These are phyloP conservation scores for Cheilosia vulpina DNA, from an alignment of 2,888 invertebrate species.

Conservation along the genomic window DNA sequence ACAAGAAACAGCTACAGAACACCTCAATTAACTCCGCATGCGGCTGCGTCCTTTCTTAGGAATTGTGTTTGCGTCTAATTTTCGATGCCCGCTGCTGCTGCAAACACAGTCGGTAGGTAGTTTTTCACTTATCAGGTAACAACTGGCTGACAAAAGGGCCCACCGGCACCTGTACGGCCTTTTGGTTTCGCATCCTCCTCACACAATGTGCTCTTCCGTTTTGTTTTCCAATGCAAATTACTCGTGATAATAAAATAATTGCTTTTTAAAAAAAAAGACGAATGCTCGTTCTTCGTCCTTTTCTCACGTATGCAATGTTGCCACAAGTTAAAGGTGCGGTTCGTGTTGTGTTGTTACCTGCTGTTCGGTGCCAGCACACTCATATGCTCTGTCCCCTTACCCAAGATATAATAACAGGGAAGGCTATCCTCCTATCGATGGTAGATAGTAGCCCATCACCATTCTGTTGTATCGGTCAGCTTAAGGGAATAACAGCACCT, in stretches of 20 bases:
- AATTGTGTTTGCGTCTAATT: constrained; percentile 1
- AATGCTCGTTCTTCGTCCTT: constrained; percentile 9
- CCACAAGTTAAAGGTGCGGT: constrained; percentile 23
- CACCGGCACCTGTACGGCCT: neutral
- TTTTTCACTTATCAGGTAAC: constrained; percentile 22
- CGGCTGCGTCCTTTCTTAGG: constrained; percentile 7
- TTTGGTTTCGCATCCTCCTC: constrained; percentile 8
- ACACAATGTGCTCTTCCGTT: constrained; percentile 16
- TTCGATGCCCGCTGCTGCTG: neutral
- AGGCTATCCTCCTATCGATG: constrained; percentile 14
- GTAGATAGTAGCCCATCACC: constrained; percentile 39
- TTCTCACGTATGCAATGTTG: neutral
- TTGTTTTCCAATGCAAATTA: constrained; percentile 63
- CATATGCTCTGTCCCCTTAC: constrained; percentile 1
- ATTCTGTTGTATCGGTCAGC: constrained; percentile 24
- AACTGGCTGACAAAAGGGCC: constrained; percentile 22
- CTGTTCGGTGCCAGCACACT: constrained; percentile 32
- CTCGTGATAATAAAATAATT: constrained; percentile 66
- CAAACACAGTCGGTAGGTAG: neutral
- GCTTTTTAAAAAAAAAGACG: constrained; percentile 27
- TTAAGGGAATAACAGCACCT: constrained; percentile 59
- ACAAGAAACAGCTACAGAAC: neutral
- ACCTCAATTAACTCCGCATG: neutral
- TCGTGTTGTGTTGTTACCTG: constrained; percentile 33
- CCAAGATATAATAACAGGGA: constrained; percentile 54